A percentile compares a stretch with the other conserved stretches of the same genome.
Conservation (phyloP, 64 coral and sea anemone species). For the Porites lutea region DNA sequence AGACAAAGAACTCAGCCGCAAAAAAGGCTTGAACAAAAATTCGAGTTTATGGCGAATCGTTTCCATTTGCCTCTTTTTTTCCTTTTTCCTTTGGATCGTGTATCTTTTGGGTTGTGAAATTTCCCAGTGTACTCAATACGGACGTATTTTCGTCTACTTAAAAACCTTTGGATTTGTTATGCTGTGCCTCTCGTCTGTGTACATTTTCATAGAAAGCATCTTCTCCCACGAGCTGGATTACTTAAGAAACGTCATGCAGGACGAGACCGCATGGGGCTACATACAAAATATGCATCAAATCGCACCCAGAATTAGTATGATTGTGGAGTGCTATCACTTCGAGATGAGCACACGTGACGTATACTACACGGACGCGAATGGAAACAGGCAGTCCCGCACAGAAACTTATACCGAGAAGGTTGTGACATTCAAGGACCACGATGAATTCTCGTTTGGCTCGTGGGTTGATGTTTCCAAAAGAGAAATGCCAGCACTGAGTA, state of each 20-base stretch:
- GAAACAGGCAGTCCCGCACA: constrained; percentile 69
- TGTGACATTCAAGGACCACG: constrained; percentile 55
- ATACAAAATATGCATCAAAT: constrained; percentile 78
- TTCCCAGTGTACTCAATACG: constrained; percentile 59
- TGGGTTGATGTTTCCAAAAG: constrained; percentile 87
- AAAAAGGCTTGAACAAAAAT: constrained; percentile 59
- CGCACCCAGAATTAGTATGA: constrained; percentile 64
- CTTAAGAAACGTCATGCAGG: constrained; percentile 79
- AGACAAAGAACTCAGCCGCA: constrained; percentile 56
- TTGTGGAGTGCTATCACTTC: constrained; percentile 85
- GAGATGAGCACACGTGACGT: constrained; percentile 69
- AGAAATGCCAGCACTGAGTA: constrained; percentile 75
- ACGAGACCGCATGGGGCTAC: constrained; percentile 89
- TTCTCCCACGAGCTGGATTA: constrained; percentile 83
- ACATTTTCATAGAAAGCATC: constrained; percentile 74
- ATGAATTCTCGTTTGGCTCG: constrained; percentile 66
- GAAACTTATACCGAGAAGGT: constrained; percentile 87
- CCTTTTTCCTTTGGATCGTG: constrained; percentile 82
- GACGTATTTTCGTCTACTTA: constrained; percentile 47
- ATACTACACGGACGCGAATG: constrained; percentile 67
- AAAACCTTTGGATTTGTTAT: constrained; percentile 67
- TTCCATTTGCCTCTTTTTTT: constrained; percentile 82
- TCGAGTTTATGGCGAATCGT: constrained; percentile 54
- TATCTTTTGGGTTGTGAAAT: constrained; percentile 69
- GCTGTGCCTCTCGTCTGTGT: constrained; percentile 53